These are phyloP conservation scores for Oreochromis grahami DNA, from an alignment of 2,797 vertebrate species.

Conservation along the genomic window DNA sequence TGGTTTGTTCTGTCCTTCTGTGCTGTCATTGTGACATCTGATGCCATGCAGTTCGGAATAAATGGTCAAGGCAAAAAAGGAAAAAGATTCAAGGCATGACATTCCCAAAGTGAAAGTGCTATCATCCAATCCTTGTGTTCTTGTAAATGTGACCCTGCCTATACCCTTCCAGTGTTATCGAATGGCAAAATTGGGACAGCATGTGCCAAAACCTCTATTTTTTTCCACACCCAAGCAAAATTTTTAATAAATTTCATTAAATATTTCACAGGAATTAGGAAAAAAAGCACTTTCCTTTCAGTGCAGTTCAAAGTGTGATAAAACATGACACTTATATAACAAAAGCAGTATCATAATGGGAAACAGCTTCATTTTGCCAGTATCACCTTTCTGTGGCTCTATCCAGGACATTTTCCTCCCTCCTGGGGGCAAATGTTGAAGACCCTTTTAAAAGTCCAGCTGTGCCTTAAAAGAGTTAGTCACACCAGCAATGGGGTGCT, in stretches of 20 bases:
- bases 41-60: not conserved
- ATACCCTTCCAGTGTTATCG: not conserved
- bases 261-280: not conserved
- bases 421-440: slow-evolving; percentile 53
- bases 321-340: slow-evolving; percentile 12
- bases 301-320: not conserved
- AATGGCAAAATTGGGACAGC: not conserved
- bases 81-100: not conserved
- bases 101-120: not conserved
- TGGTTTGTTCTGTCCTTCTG: not conserved
- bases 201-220: not conserved
- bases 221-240: not conserved
- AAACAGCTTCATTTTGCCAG: slow-evolving; percentile 42
- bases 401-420: slow-evolving; percentile 29
- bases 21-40: slow-evolving; percentile 1
- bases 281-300: not conserved
- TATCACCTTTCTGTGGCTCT: slow-evolving; percentile 53
- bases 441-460: slow-evolving; percentile 57
- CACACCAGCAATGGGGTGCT: slow-evolving; percentile 38
- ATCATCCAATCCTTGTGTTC: not conserved
- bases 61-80: not conserved
- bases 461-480: slow-evolving; percentile 61
- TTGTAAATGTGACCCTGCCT: not conserved
- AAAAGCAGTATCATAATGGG: slow-evolving; percentile 30
- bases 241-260: not conserved